These are phyloP conservation scores for Ophion obscuratus DNA, from an alignment of 2,888 invertebrate genomes.

Conservation along the genomic window DNA sequence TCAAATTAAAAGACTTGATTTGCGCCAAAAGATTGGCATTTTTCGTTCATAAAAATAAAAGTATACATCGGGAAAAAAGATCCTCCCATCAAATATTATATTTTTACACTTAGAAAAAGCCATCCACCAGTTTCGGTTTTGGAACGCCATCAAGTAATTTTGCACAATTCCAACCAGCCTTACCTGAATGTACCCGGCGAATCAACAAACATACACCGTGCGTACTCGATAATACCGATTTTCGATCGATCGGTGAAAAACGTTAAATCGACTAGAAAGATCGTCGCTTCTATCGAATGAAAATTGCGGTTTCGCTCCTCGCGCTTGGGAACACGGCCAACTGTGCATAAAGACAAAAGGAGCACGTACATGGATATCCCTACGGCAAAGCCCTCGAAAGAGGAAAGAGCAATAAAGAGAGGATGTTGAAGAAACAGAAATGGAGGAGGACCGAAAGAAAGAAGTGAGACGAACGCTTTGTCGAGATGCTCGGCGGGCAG, in stretches of 20 bases:
- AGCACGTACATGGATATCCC: slow-evolving; percentile 9
- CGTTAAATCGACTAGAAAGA: slow-evolving; percentile 44
- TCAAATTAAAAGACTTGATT: too few relatives aligned
- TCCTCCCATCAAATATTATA: too few relatives aligned
- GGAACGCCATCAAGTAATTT: too few relatives aligned
- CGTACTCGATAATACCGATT: slow-evolving; percentile 4
- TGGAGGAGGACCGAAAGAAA: slow-evolving; percentile 34
- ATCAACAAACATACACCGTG: neutral
- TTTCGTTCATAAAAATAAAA: too few relatives aligned
- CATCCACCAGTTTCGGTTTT: too few relatives aligned
- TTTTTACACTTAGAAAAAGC: too few relatives aligned
- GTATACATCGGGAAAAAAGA: too few relatives aligned
- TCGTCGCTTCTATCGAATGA: slow-evolving; percentile 55
- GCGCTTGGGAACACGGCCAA: slow-evolving; percentile 61
- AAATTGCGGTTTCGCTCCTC: slow-evolving; percentile 37
- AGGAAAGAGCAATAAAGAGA: slow-evolving; percentile 30
- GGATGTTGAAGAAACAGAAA: slow-evolving; percentile 6
- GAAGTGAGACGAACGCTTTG: slow-evolving; percentile 54
- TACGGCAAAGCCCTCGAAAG: slow-evolving; percentile 43
- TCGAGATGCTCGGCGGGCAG: slow-evolving; percentile 44
- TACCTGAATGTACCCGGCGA: too few relatives aligned
- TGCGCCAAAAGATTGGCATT: too few relatives aligned
- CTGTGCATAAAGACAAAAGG: slow-evolving; percentile 56
- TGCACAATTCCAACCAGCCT: too few relatives aligned
- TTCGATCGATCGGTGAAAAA: slow-evolving; percentile 25